Evolutionary conservation across 2,113 vertebrate genomes (phyloP).

Genomic region (Ochotona curzoniae): DNA sequence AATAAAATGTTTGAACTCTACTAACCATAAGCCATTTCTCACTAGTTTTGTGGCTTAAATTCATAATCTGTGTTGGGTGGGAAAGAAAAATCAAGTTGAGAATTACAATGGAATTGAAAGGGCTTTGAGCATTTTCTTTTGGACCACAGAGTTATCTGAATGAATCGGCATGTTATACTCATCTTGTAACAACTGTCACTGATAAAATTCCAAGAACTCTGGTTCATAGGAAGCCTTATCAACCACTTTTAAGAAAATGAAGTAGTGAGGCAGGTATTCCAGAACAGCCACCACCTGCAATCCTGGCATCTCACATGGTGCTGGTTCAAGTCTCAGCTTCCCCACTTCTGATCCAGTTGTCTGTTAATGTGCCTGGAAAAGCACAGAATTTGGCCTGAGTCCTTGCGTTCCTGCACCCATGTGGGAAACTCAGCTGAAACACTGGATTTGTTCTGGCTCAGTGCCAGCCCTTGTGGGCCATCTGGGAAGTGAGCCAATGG

Average conservation of each 20-base stretch:
- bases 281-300: too few species aligned
- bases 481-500: too few species aligned
- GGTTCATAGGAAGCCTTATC: not conserved
- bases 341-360: too few species aligned
- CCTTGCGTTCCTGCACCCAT: too few species aligned
- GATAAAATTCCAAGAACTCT: not conserved
- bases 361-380: too few species aligned
- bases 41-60: not conserved
- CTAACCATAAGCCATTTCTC: not conserved
- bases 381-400: too few species aligned
- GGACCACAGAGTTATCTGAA: not conserved
- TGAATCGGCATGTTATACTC: not conserved
- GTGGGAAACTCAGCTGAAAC: too few species aligned
- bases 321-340: too few species aligned
- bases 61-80: not conserved
- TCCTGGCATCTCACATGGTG: too few species aligned
- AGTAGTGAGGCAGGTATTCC: not conserved
- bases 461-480: too few species aligned
- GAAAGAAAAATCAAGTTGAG: not conserved
- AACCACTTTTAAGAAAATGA: not conserved
- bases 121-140: not conserved
- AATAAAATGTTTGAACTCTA: not conserved
- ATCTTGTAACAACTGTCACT: not conserved
- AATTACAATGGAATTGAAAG: slow-evolving; percentile 29
- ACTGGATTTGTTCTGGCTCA: too few species aligned